Conservation (phyloP, 2,113 vertebrate genomes). For the Bostrychus sinensis region DNA sequence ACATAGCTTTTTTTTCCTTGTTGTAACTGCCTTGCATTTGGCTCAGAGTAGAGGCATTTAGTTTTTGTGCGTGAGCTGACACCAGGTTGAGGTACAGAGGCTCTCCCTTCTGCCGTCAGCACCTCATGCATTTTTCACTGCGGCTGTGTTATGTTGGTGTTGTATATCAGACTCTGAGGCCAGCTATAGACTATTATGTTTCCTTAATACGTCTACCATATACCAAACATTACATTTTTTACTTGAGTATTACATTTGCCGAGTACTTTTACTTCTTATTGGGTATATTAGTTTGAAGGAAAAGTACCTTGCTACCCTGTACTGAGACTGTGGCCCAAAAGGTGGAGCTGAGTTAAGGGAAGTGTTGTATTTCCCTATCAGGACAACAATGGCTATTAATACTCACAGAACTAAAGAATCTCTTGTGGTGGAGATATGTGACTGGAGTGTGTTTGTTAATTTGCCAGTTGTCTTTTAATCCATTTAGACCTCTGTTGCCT, state of each 20-base stretch:
- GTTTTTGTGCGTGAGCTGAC: constrained; percentile 32
- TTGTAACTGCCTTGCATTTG: neutral
- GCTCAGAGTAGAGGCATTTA: constrained; percentile 4
- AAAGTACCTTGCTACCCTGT: no score
- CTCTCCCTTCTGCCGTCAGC: constrained; percentile 10
- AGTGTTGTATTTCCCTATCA: constrained; percentile 29
- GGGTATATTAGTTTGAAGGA: no score
- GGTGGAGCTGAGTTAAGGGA: constrained; percentile 6
- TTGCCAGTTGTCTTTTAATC: constrained; percentile 3
- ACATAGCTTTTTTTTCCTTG: no score
- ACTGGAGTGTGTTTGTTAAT: neutral
- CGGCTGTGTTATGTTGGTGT: constrained; percentile 25
- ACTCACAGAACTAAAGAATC: neutral
- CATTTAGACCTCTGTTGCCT: constrained; percentile 7
- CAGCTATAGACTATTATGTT: constrained; percentile 20
- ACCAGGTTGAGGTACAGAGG: constrained; percentile 1
- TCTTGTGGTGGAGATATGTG: constrained; percentile 19
- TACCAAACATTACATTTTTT: no score
- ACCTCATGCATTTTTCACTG: constrained; percentile 65
- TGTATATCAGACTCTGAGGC: constrained; percentile 39
- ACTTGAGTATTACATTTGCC: no score
- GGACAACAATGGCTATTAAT: constrained; percentile 18
- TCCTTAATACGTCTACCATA: constrained; percentile 26
- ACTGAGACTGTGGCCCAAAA: neutral
- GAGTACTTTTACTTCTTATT: no score